Base-by-base conservation (phyloP, 2,113 vertebrate species). In the Dasyprocta punctata region DNA sequence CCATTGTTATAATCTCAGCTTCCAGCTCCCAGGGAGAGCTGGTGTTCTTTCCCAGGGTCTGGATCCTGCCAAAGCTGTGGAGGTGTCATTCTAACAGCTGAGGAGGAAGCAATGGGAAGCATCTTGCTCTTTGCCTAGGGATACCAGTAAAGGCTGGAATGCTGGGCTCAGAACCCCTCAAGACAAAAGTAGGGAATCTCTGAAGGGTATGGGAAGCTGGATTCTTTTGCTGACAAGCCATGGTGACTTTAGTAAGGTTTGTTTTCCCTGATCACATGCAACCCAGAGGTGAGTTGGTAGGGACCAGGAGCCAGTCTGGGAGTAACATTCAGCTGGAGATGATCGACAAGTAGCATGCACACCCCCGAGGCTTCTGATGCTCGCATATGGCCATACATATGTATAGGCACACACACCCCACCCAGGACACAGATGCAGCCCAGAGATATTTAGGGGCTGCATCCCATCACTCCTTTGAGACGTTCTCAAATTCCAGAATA, bases 401-500 rank as follows among this genome's bases (percentile, higher is more conserved):
- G 97, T 88, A 97, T 98, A 89, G 96, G 92, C 94, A 69, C 87
- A 95, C 56, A 97, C 97, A 93, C 91, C 89, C 96, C 84, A 56
- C 94, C 89, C 88, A 94, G 88, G 96, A 97, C 98, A 86, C 97
- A 98, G 96, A 98, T 95, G 96, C 90, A 90, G 96, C 96, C 95
- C 93, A 54, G 95, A 94, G 97, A 98, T 97, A 98, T 98, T 97
- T 95, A 97, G 97, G 96, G 96, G 97, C 96, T 90, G 85, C 92
- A 81, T 96, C 92, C 96, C 67, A 95, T 96, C 98, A 89, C 90
- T 94, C 96, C 95, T 95, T 61, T 89, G 89, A 86, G 97, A 95
- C 97, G 95, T 97, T 97, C 94, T 97, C 97, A 93, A 96, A 90
- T 95, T 97, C 97, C 97, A 97, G 97, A 98, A 97, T 96, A 97